Evolutionary conservation across 2,797 vertebrate species (phyloP), one percentile per base, ranked within the genome.

Genomic region (Helicolenus hilgendorfi): DNA sequence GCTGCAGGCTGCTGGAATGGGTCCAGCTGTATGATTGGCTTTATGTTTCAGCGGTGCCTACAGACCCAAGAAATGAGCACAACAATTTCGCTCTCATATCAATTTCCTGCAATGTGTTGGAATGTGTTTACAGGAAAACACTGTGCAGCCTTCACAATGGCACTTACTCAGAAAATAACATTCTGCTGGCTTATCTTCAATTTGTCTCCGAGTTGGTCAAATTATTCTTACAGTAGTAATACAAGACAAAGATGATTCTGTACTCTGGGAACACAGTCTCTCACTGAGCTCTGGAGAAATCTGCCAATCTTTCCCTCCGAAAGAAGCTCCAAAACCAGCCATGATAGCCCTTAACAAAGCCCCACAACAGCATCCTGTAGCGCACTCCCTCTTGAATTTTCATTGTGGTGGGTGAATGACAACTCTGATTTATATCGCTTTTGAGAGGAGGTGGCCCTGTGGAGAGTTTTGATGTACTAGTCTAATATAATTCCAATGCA

Each of bases 341-440:
- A 27, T 62, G 60, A 79, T 73, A 72, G 81, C 29, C 41, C 11
- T 45, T 75, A 55, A 72, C 53, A 91, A 86, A 88, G 5, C 62
- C 27, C 20, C 9, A 62, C 72, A 85, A 89, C 90, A 89, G 84
- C 86, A 90, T 60, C 84, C 72, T 86, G 78, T 3, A 36, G 53
- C 72, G 71, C 79, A 24, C 63, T 80, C 67, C 77, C 72, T 45
- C 74, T 78, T 67, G 65, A 84, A 73, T 70, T 86, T 85, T 86
- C 83, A 84, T 80, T 88, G 84, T 79, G 69, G 45, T 72, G 81
- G 24, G 67, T 84, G 89, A 92, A 89, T 91, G 85, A 87, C 79
- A 63, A 84, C 56, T 83, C 22, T 4, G 49, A 90, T 91, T 90
- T 89, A 91, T 77, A 65, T 55, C 33, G 63, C 49, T 86, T 35